Evolutionary conservation across 2,797 vertebrate genomes (phyloP).

Genomic region (Rhinophrynus dorsalis): DNA sequence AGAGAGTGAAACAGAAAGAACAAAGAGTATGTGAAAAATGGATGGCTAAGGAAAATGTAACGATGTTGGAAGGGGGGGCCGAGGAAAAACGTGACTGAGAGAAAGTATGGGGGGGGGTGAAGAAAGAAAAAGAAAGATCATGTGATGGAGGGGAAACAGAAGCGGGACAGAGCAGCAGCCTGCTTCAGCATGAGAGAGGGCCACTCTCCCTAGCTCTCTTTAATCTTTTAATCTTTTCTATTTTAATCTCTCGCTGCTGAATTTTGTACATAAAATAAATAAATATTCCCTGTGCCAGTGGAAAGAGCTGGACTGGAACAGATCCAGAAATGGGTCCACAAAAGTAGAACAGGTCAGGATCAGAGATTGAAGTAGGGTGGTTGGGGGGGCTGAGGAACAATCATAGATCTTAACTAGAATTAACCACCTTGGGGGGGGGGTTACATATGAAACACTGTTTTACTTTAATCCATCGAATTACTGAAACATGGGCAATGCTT

Average conservation of each 20-base stretch:
- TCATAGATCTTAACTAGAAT: no score
- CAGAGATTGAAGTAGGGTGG: no score
- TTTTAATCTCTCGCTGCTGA: conserved; percentile 41
- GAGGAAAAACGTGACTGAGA: conserved; percentile 1
- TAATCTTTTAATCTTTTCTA: conserved; percentile 52
- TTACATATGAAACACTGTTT: no score
- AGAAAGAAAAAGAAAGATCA: conserved; percentile 7
- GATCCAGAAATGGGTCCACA: background rate
- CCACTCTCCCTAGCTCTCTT: conserved; percentile 37
- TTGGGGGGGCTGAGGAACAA: no score
- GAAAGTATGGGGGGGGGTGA: background rate
- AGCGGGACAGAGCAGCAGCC: conserved; percentile 36
- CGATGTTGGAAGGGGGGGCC: background rate
- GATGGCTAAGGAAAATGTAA: conserved; percentile 21
- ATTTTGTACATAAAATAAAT: conserved; percentile 40
- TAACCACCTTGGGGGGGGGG: no score
- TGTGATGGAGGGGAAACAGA: background rate
- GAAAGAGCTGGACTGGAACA: conserved; percentile 12
- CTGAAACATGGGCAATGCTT: no score
- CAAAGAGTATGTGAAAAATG: background rate
- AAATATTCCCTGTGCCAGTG: conserved; percentile 12
- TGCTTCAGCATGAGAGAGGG: conserved; percentile 35
- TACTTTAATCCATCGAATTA: no score
- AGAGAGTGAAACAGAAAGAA: no score
- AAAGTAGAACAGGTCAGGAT: no score